A percentile compares a stretch with the other conserved stretches of the same genome.
Evolutionary conservation across 2,888 invertebrate species (phyloP).

Genomic region (Eudasyphora cyanicolor): DNA sequence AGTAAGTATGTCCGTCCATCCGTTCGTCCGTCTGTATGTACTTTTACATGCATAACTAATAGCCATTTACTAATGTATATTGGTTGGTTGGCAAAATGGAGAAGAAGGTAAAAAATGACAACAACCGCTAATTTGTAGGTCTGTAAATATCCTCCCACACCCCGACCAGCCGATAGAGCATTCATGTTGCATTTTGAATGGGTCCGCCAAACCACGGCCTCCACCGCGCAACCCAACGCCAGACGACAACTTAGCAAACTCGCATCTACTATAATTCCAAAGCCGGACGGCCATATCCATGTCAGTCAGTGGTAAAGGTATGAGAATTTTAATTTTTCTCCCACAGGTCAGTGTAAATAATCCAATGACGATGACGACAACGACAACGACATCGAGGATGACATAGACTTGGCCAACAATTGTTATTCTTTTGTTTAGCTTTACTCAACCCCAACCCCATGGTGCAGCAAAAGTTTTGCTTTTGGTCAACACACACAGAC

Average conservation of each 20-base stretch:
- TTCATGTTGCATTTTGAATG: slow-evolving; percentile 75
- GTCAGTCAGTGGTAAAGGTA: slow-evolving; percentile 66
- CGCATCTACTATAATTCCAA: slow-evolving; percentile 39
- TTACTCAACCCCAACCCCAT: background rate
- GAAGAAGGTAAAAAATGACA: no score
- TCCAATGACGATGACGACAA: slow-evolving; percentile 16
- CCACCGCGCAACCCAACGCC: slow-evolving; percentile 63
- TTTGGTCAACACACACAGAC: background rate
- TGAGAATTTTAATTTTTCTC: slow-evolving; percentile 63
- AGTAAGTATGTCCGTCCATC: background rate
- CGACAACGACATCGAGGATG: slow-evolving; percentile 11
- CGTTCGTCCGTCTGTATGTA: background rate
- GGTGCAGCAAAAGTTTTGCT: slow-evolving; percentile 5
- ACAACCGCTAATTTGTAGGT: slow-evolving; percentile 64
- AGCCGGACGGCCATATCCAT: slow-evolving; percentile 32
- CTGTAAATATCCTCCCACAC: slow-evolving; percentile 63
- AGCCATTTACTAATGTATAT: background rate
- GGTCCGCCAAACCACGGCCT: slow-evolving; percentile 67
- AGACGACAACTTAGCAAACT: slow-evolving; percentile 63
- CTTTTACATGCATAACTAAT: slow-evolving; percentile 4
- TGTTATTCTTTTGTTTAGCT: slow-evolving; percentile 20
- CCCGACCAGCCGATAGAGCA: no score
- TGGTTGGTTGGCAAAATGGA: background rate
- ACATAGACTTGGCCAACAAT: slow-evolving; percentile 35
- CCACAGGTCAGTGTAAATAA: slow-evolving; percentile 42